Evolutionary conservation across 2,797 vertebrate species (phyloP), one percentile per base, ranked within the genome.

Genomic region (Oryzias sinensis): DNA sequence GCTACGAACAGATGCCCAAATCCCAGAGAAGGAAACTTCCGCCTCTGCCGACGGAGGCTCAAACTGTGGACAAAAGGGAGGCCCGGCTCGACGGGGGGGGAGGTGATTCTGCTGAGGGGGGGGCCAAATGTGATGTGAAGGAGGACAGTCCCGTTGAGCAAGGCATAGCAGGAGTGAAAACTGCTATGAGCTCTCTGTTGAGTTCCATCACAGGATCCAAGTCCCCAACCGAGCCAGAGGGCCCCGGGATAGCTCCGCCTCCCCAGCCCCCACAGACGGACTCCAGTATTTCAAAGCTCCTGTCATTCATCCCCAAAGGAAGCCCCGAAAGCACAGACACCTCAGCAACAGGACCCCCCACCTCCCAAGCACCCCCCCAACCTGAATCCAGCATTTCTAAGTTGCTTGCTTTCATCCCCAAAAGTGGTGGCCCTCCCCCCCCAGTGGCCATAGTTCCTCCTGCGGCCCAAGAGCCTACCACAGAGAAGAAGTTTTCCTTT

Each of bases 101-200:
- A 1, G 8, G 11, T 11, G 33, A 37, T 4, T 37, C 33, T 37
- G 53, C 61, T 14, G 56, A 0, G 14, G 78, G 76, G 0, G 18
- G 2, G 56, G 52, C 33, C 16, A 79, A 83, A 70, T n/a, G 49
- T 66, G 78, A 89, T 43, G 49, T 49, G 24, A 86, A 89, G 61
- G 86, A 93, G 61, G 85, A 90, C 52, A 51, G 46, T 62, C 18
- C 70, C 56, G 90, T 77, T 45, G 84, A 87, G 48, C 87, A 87
- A 17, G 82, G 88, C 33, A 76, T 90, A 65, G 80, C 86, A 59
- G 94, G 91, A 56, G 87, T 97, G 40, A 97, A 95, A 83, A 94
- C 86, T 88, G 92, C 90, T 5, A 83, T 97, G 84, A 96, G 86
- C 74, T 96, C 94, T 51, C 88, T 98, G 48, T 88, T 93, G 25